Evolutionary conservation across 2,797 vertebrate genomes (phyloP), one percentile per base, ranked within the genome.

Genomic region (Phyllotis vaccarum): DNA sequence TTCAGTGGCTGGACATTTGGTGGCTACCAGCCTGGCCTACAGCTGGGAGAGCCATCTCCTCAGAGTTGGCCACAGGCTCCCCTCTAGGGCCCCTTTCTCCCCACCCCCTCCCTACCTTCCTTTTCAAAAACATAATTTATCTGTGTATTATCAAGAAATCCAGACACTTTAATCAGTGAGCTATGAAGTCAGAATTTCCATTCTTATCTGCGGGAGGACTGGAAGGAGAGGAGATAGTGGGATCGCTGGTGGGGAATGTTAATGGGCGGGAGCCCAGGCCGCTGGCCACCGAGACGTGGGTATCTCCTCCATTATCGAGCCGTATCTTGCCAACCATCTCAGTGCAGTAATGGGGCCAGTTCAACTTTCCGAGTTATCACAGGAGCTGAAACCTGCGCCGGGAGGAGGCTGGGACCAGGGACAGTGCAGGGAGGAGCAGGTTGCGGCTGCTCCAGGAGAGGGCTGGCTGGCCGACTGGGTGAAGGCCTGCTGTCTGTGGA

Each of bases 111-210:
- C 98, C 98, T 98, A 99, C 99, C 98, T 99, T 98, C 98, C 98
- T 98, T 99, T 98, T 98, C 98, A 99, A 99, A 99, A 99, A 99
- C 99, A 99, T 99, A 99, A 99, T 99, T 99, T 99, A 99, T 99
- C 99, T 99, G 99, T 99, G 99, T 99, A 99, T 99, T 99, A 99
- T 99, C 99, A 99, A 99, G 99, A 99, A 99, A 99, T 99, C 99
- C 99, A 99, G 99, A 99, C 99, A 99, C 99, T 99, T 99, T 99
- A 99, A 99, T 99, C 99, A 99, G 99, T 99, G 99, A 99, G 99
- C 99, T 99, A 99, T 99, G 99, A 99, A 99, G 99, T 99, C 99
- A 99, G 99, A 99, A 99, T 99, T 99, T 99, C 99, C 99, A 99
- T 99, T 99, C 99, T 99, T 99, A 99, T 99, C 99, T 99, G 99